Conservation (phyloP, 2,113 vertebrate genomes). For the Marcusenius ussheri region DNA sequence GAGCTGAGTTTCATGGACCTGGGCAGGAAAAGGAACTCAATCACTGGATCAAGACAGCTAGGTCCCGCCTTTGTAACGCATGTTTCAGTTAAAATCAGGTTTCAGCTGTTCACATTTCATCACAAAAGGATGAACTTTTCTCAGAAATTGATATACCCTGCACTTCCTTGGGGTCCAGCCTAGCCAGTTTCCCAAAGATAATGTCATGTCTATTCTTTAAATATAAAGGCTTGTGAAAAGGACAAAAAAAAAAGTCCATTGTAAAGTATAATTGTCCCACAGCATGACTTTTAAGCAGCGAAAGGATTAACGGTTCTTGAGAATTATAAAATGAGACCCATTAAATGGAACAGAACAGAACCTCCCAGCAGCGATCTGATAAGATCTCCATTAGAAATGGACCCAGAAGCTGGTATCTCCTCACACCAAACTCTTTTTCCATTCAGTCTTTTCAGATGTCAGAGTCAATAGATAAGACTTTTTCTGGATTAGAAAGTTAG, state of each 20-base stretch:
- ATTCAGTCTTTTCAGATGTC: conserved; percentile 16
- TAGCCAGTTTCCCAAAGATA: background rate
- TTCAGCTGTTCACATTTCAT: conserved; percentile 3
- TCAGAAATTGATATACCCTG: background rate
- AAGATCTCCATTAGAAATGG: conserved; percentile 40
- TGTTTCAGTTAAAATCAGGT: background rate
- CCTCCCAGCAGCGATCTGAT: conserved; percentile 30
- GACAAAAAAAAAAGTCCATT: background rate
- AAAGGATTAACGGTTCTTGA: background rate
- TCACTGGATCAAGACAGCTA: background rate
- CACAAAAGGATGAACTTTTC: background rate
- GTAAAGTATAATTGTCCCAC: background rate
- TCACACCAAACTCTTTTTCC: background rate
- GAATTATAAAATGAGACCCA: conserved; percentile 8
- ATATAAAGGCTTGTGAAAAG: background rate
- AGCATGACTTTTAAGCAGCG: background rate
- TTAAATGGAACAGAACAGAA: conserved; percentile 33
- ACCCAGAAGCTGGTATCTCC: conserved; percentile 34
- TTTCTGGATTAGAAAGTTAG: background rate
- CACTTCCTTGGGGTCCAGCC: background rate
- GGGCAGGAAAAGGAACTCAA: background rate
- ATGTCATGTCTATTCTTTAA: background rate
- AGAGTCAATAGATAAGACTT: background rate
- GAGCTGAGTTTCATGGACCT: background rate
- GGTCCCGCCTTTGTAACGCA: background rate